Base-by-base conservation (phyloP, 64 coral and sea anemone species). In the Anthopleura sola region DNA sequence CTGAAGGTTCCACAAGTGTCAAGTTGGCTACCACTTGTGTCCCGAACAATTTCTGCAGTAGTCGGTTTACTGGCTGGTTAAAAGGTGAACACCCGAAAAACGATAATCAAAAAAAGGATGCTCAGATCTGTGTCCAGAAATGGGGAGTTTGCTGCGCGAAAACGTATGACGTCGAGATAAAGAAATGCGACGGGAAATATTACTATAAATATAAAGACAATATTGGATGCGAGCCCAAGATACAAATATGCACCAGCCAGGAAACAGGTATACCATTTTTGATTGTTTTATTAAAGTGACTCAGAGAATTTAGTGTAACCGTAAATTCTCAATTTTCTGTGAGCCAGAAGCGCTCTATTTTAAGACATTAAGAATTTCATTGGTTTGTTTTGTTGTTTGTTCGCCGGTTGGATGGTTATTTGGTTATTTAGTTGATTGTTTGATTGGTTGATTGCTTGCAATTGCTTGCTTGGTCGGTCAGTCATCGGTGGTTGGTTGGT, bases 201-300 rank as follows among this genome's bases (percentile, higher is more conserved):
- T 12, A 74, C 47, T 86, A 86, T 28, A 86, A 86, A 50, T 71
- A 75, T 44, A 20, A 44, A 36, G 12, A 77, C 4, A 11, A 49
- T 3, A 55, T 46, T 19, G 1, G 19, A 3, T 51, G 69, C 14
- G 14, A 0, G 0, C 12, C 10, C 24, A 3, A 76, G 53, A 53
- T 47, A 49, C 85, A 47, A 5, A 55, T 75, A 5, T 86, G 85
- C 19, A 86, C 85, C 8, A 86, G 55, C 9, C 48, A 40, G 3
- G 28, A 55, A 32, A 0, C 24, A 6, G 8, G 85, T 77, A 34
- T 49, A 12, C 16, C 7, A 53, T 13, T 13, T 53, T 53, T 53
- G 13, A 44, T 44, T 44, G 40, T 44, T 8, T 44, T 44, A 3
- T 44, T 6, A 44, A 8, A 44, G 40, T 44, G 40, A 44, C 40